Evolutionary conservation across 2,113 vertebrate species (phyloP).

Genomic region (Numenius arquata): DNA sequence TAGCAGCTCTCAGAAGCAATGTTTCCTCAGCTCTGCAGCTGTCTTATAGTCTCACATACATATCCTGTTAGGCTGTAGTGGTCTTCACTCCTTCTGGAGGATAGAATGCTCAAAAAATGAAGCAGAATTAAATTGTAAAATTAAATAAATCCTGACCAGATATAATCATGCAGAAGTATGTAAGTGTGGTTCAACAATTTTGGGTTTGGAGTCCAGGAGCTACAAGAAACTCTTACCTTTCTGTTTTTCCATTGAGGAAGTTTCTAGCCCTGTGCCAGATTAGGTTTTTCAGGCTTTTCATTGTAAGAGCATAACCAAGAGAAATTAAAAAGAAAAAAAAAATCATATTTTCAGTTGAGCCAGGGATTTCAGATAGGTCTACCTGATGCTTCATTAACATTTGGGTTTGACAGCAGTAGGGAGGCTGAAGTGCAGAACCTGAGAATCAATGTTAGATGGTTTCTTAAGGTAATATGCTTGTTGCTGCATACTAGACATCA

Average conservation of each 20-base stretch:
- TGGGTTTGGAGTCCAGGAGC: not conserved
- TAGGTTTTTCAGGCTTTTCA: not conserved
- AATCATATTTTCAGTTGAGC: rapidly evolving
- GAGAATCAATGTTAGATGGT: not conserved
- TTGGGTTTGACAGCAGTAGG: not conserved
- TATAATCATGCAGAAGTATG: not conserved
- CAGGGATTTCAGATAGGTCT: not conserved
- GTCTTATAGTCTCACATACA: not conserved
- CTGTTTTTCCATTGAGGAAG: not conserved
- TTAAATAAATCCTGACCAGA: not conserved
- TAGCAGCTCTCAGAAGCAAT: not conserved
- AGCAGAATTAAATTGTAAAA: not conserved
- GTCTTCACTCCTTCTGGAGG: not conserved
- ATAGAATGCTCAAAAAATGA: not conserved
- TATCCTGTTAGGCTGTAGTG: not conserved
- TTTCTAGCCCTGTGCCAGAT: not conserved
- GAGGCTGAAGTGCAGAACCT: not conserved
- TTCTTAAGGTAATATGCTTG: not conserved
- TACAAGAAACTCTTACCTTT: not conserved
- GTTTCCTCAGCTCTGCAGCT: not conserved
- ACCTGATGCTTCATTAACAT: not conserved
- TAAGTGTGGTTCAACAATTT: not conserved
- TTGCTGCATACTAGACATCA: not conserved
- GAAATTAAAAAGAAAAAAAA: not conserved
- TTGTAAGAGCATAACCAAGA: not conserved